Conservation (phyloP, 2,888 invertebrate species). For the Notodonta dromedarius region DNA sequence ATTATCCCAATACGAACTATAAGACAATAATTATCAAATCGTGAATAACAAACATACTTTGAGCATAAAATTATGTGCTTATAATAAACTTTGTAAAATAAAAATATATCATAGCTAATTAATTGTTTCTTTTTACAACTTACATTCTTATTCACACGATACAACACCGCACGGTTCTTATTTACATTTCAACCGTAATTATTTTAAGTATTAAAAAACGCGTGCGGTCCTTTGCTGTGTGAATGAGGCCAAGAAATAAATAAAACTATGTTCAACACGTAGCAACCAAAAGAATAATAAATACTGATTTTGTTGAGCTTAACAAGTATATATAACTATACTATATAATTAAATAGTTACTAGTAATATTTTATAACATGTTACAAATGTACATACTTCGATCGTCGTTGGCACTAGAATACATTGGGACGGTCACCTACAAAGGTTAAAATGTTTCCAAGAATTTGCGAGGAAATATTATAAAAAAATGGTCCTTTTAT, state of each 20-base stretch:
- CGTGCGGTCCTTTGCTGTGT: too few species aligned
- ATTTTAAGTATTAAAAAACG: too few species aligned
- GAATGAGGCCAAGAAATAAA: too few species aligned
- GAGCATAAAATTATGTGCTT: slow-evolving; percentile 8
- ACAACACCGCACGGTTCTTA: too few species aligned
- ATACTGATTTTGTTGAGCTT: slow-evolving; percentile 32
- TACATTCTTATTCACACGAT: too few species aligned
- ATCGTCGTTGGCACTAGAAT: slow-evolving; percentile 53
- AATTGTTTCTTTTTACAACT: slow-evolving; percentile 3
- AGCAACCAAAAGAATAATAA: slow-evolving; percentile 4
- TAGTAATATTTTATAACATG: neutral
- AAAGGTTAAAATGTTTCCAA: slow-evolving; percentile 2
- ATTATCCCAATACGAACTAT: neutral
- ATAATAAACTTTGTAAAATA: neutral
- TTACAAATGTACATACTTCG: slow-evolving; percentile 14
- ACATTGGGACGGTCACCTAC: slow-evolving; percentile 45
- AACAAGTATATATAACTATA: slow-evolving; percentile 9
- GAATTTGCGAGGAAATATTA: neutral
- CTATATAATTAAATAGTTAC: slow-evolving; percentile 7
- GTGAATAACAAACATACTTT: slow-evolving; percentile 3
- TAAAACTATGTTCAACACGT: neutral
- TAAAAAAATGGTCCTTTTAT: neutral
- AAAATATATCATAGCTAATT: neutral
- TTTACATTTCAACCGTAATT: too few species aligned
- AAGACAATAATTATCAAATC: neutral